These are phyloP conservation scores for Hemiscyllium ocellatum DNA, from an alignment of 2,113 vertebrate genomes.

Conservation along the genomic window DNA sequence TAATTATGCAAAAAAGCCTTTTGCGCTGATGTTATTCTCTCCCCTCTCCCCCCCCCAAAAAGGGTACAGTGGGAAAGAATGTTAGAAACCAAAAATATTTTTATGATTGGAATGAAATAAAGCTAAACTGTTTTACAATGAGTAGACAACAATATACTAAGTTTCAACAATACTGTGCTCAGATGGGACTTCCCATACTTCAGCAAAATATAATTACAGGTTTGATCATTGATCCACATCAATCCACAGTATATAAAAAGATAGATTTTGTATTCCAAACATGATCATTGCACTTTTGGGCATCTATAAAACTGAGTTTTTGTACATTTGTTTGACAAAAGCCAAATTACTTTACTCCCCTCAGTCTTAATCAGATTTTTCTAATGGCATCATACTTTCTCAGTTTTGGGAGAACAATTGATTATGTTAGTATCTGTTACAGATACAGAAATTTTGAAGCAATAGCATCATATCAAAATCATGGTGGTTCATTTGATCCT, in stretches of 20 bases:
- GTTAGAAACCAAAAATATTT: background rate
- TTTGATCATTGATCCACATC: background rate
- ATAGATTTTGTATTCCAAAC: background rate
- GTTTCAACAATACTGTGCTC: background rate
- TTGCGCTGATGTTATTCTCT: background rate
- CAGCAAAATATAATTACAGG: background rate
- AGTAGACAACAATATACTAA: background rate
- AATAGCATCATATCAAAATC: background rate
- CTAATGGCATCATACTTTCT: background rate
- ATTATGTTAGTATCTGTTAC: background rate
- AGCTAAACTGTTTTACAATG: background rate
- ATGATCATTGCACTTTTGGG: background rate
- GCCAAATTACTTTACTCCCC: background rate
- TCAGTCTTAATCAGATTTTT: background rate
- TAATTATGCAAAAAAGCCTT: background rate
- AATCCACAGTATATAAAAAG: background rate
- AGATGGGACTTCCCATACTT: background rate
- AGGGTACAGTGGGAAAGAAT: background rate
- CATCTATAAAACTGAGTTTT: background rate
- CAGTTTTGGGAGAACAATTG: background rate
- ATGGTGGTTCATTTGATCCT: background rate
- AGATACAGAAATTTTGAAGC: background rate
- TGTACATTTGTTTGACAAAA: background rate
- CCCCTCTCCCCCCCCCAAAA: background rate
- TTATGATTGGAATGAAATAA: background rate